A percentile compares a stretch with the other conserved stretches of the same genome.
Conservation (phyloP, 2,797 vertebrate genomes). For the Rhinoraja longicauda region DNA sequence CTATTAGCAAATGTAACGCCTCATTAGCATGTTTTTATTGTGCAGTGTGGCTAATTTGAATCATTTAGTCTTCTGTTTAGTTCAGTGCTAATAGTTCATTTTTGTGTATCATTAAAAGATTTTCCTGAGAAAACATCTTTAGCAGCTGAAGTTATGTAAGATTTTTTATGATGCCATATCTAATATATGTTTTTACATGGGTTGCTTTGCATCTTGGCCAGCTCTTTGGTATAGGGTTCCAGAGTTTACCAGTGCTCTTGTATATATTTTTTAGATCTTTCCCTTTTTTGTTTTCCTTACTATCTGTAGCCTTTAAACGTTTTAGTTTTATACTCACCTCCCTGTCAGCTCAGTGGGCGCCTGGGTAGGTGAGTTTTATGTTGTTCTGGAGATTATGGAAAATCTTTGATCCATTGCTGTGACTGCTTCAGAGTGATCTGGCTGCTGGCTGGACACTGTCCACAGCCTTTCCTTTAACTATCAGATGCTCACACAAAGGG, state of each 20-base stretch:
- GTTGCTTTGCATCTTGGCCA: slow-evolving; percentile 45
- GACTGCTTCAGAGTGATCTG: slow-evolving; percentile 81
- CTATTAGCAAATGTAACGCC: background rate
- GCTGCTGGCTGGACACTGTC: slow-evolving; percentile 74
- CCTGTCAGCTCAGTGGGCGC: slow-evolving; percentile 52
- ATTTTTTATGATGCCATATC: too few relatives aligned
- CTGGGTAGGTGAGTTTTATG: slow-evolving; percentile 60
- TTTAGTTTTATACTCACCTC: slow-evolving; percentile 57
- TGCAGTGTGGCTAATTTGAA: background rate
- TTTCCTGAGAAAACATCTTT: background rate
- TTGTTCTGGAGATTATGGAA: slow-evolving; percentile 60
- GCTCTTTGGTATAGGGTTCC: slow-evolving; percentile 56
- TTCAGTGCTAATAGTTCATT: background rate
- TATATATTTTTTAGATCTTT: slow-evolving; percentile 62
- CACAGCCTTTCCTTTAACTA: slow-evolving; percentile 67
- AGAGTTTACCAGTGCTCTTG: slow-evolving; percentile 52
- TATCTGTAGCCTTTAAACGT: slow-evolving; percentile 72
- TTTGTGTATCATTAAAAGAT: background rate
- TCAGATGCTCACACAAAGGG: slow-evolving; percentile 68
- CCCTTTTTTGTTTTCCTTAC: slow-evolving; percentile 60
- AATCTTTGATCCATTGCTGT: slow-evolving; percentile 83
- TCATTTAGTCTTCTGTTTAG: background rate
- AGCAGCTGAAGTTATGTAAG: background rate
- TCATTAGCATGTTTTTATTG: too few relatives aligned
- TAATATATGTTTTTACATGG: too few relatives aligned